Base-by-base conservation (phyloP, 37 sponge, comb jelly and placozoan species). In the Haliclona indistincta region DNA sequence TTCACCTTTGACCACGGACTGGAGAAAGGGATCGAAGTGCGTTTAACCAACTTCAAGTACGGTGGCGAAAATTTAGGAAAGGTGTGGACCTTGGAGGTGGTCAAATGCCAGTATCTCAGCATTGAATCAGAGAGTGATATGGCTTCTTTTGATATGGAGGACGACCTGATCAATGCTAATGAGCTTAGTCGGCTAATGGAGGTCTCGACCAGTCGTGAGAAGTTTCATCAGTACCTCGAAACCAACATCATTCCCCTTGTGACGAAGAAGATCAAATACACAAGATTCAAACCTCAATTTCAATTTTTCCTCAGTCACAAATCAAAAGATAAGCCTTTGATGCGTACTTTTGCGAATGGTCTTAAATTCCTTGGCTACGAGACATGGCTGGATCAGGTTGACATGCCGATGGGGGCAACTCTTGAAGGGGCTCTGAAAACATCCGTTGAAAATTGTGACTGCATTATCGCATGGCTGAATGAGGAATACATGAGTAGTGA, bases 101-200 rank as follows among this genome's bases (percentile, higher is more conserved):
- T 37, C 56, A 78, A 78, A 45, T 78, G 79, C 38, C 1, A 1
- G 5, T 78, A 78, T 36, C 32, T 78, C 43, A 60, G 69, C 69
- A 68, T 78, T 25, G 35, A 23, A 5, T 68, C 79, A n/a, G n/a
- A n/a, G n/a, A n/a, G n/a, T n/a, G n/a, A n/a, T n/a, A n/a, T n/a
- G n/a, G n/a, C n/a, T n/a, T 78, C 79, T 1, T 78, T 78, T 55
- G 79, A 78, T 41, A 68, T 78, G 69, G 79, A 7, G 20, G 69
- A 78, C 25, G 70, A 78, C 13, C 23, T 78, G 7, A 43, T 78
- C 15, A 78, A 78, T 26, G 22, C 69, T 15, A 25, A 6, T 5
- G 79, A 78, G 35, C 25, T 78, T 54, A 38, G 20, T 32, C 60
- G 38, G 2, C 33, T 78, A 17, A 15, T 38, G 1, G 22, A 36